Evolutionary conservation across 2,113 vertebrate genomes (phyloP).

Genomic region (Etia nguti): DNA sequence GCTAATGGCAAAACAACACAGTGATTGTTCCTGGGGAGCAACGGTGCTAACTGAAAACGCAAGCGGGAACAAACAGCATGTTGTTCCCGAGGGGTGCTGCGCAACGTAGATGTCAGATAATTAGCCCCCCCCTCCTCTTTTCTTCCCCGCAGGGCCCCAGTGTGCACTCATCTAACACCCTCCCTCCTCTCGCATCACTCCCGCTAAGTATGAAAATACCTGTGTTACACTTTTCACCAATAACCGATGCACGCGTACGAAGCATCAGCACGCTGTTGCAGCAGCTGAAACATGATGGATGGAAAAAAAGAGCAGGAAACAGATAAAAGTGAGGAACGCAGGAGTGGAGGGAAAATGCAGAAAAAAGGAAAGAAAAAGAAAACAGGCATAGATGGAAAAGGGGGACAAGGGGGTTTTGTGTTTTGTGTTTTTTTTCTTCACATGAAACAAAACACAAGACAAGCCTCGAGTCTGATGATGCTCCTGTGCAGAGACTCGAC

Average conservation of each 20-base stretch:
- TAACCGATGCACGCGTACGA: background rate
- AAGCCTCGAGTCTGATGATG: background rate
- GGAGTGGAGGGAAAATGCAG: background rate
- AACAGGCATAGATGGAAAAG: background rate
- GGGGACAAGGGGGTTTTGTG: background rate
- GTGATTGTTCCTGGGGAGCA: constrained; percentile 71
- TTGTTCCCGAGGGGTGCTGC: constrained; percentile 69
- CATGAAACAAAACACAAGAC: background rate
- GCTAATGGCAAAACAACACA: constrained; percentile 74
- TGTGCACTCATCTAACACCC: constrained; percentile 32
- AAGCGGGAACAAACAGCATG: constrained; percentile 68
- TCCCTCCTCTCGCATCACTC: background rate
- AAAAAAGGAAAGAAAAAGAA: background rate
- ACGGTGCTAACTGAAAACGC: constrained; percentile 70
- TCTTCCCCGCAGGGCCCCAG: constrained; percentile 33
- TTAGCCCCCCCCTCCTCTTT: constrained; percentile 54
- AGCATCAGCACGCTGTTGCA: background rate
- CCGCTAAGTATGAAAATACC: constrained; percentile 56
- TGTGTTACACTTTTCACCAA: constrained; percentile 43
- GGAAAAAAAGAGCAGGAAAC: background rate
- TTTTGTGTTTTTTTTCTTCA: background rate
- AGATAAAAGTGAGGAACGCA: background rate
- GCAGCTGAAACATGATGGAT: background rate
- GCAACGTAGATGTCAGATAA: constrained; percentile 72
- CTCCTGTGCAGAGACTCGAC: background rate